A percentile compares a stretch with the other conserved stretches of the same genome.
Evolutionary conservation across 2,888 invertebrate species (phyloP).

Genomic region (Lagria hirta): DNA sequence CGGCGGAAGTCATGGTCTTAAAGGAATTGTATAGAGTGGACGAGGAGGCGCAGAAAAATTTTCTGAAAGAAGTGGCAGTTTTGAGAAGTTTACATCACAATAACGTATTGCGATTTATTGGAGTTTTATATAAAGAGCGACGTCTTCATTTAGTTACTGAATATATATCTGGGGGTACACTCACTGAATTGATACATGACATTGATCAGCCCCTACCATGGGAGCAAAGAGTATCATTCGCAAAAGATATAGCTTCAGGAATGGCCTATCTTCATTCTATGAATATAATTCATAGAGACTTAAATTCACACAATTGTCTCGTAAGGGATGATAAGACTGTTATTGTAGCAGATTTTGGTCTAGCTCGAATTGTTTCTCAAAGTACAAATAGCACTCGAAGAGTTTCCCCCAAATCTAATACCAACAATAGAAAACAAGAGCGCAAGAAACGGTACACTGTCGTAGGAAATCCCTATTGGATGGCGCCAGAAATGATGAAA

Average conservation of each 20-base stretch:
- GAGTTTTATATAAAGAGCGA: conserved; percentile 90
- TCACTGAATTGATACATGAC: conserved; percentile 83
- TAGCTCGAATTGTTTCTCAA: conserved; percentile 76
- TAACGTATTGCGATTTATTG: conserved; percentile 88
- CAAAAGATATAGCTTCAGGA: conserved; percentile 89
- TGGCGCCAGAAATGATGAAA: conserved; percentile 99
- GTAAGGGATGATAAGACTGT: conserved; percentile 79
- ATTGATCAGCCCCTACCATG: conserved; percentile 69
- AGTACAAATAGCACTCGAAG: conserved; percentile 46
- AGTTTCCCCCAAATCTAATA: conserved; percentile 42
- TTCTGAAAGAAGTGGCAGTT: conserved; percentile 94
- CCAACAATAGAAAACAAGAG: conserved; percentile 52
- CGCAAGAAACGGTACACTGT: conserved; percentile 90
- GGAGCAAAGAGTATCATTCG: conserved; percentile 79
- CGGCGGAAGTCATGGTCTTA: conserved; percentile 92
- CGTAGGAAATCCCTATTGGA: conserved; percentile 97
- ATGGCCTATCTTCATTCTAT: conserved; percentile 93
- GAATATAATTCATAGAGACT: conserved; percentile 92
- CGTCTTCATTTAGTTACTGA: conserved; percentile 90
- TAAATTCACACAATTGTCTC: conserved; percentile 94
- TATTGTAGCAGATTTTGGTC: conserved; percentile 93
- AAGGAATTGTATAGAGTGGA: conserved; percentile 90
- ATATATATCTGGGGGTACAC: conserved; percentile 88
- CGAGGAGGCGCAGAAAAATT: conserved; percentile 91
- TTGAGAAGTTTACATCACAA: conserved; percentile 84